Base-by-base conservation (phyloP, 1,140 invertebrate species). In the Arctopsyche grandis region DNA sequence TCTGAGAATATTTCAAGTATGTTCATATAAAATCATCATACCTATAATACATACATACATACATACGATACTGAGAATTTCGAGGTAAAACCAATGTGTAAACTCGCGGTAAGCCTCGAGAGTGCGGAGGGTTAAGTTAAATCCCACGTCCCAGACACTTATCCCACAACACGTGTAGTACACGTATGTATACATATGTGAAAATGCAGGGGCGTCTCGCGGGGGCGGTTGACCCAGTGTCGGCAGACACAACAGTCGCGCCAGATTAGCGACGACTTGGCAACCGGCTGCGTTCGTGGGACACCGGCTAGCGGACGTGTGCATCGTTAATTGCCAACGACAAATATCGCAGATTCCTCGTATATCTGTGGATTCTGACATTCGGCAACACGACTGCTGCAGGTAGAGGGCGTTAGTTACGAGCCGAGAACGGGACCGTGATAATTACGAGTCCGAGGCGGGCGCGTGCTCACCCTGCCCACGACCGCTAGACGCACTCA, bases 171-270 rank as follows among this genome's bases (percentile, higher is more conserved):
- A 38, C 29, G 29, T 38, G 29, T n/a, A n/a, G 12, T 46, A 46
- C 12, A 46, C 12, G 12, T 46, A 63, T 63, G 12, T 12, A 22
- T 66, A 66, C 1, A 66, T 66, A 66, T 66, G 26, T 12, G 63
- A 66, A 66, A 66, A 22, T 66, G 63, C 63, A 66, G 63, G 63
- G 63, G 63, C 63, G 63, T 66, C 19, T 9, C 12, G 74, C 74
- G 74, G 58, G 74, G 74, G 74, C 74, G 74, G n/a, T 19, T 76
- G 74, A 76, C 74, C 74, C 74, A 76, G 74, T 76, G 74, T 52
- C 56, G n/a, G 74, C 74, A 76, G 74, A 76, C 74, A 76, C 74
- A 76, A 76, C 74, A 76, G 74, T 60, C 74, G 29, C 10, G 56
- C 56, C 74, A 48, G 74, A 60, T 63, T 60, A 76, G 74, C 71